These are phyloP conservation scores for Drosophila acutilabella DNA, from an alignment of 2,888 invertebrate species.

Conservation along the genomic window DNA sequence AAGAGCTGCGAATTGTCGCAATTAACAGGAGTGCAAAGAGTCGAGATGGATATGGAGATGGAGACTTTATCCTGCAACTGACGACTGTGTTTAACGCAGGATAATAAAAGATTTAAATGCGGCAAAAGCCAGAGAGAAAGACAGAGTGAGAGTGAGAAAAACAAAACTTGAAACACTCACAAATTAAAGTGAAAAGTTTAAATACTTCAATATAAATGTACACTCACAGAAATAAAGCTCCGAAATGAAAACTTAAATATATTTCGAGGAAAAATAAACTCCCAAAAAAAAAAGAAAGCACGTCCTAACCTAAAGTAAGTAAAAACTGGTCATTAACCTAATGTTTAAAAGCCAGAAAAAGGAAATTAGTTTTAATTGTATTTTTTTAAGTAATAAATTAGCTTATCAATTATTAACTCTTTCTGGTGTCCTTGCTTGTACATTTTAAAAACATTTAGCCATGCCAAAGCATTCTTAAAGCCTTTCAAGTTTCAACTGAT, in stretches of 20 bases:
- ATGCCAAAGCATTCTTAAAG: background rate
- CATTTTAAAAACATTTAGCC: no score
- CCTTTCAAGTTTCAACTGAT: background rate
- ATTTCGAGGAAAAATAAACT: no score
- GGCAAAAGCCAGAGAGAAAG: background rate
- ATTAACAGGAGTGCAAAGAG: constrained; percentile 9
- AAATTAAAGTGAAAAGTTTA: constrained; percentile 1
- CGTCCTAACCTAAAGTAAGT: no score
- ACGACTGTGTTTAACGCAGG: constrained; percentile 2
- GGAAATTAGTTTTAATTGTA: no score
- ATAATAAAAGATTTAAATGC: constrained; percentile 6
- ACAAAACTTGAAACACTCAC: background rate
- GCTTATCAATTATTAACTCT: no score
- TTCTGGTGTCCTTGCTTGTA: no score
- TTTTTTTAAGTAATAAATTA: no score
- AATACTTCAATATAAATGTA: background rate
- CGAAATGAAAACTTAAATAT: no score
- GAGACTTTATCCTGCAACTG: constrained; percentile 1
- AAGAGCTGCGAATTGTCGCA: constrained; percentile 16
- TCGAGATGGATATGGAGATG: background rate
- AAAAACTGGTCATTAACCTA: no score
- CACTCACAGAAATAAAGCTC: background rate
- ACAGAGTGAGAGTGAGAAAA: background rate
- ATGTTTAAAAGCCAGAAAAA: no score
- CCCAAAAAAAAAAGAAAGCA: no score